Evolutionary conservation across 2,888 invertebrate species (phyloP).

Genomic region (Harpalus rubripes): DNA sequence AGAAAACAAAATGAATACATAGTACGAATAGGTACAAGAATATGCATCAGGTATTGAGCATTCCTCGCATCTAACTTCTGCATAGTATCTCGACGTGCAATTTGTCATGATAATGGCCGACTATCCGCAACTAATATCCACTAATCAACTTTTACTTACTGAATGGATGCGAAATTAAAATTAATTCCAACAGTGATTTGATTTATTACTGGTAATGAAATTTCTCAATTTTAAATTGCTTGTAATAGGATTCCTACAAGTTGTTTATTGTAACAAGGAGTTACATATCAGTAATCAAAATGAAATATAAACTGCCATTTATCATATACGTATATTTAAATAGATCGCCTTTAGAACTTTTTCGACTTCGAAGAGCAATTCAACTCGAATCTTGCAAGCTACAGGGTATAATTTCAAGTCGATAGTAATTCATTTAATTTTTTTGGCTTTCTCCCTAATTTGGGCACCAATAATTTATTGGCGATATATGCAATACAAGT

Average conservation of each 20-base stretch:
- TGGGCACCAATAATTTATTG: too few relatives aligned
- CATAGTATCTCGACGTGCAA: slow-evolving; percentile 54
- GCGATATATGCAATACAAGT: too few relatives aligned
- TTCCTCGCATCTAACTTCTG: slow-evolving; percentile 7
- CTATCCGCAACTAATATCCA: slow-evolving; percentile 64
- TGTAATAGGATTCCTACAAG: background rate
- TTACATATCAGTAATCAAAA: slow-evolving; percentile 5
- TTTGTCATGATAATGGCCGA: slow-evolving; percentile 62
- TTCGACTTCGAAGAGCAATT: too few relatives aligned
- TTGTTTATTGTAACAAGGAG: background rate
- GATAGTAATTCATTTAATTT: too few relatives aligned
- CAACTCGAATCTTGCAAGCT: too few relatives aligned
- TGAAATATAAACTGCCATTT: background rate
- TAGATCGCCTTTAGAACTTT: too few relatives aligned
- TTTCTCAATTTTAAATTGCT: slow-evolving; percentile 16
- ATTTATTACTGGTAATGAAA: slow-evolving; percentile 29
- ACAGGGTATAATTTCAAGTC: too few relatives aligned
- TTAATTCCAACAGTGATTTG: slow-evolving; percentile 42
- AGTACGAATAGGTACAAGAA: too few relatives aligned
- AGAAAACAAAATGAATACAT: background rate
- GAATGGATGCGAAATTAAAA: slow-evolving; percentile 57
- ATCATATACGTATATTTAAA: too few relatives aligned
- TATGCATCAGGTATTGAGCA: background rate
- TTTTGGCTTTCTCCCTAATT: too few relatives aligned
- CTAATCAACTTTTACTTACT: slow-evolving; percentile 60